Percentiles rank a stretch among this genome's conserved stretches.
Conservation (phyloP, 37 sponge, comb jelly and placozoan genomes). For the Halichondria panicea region DNA sequence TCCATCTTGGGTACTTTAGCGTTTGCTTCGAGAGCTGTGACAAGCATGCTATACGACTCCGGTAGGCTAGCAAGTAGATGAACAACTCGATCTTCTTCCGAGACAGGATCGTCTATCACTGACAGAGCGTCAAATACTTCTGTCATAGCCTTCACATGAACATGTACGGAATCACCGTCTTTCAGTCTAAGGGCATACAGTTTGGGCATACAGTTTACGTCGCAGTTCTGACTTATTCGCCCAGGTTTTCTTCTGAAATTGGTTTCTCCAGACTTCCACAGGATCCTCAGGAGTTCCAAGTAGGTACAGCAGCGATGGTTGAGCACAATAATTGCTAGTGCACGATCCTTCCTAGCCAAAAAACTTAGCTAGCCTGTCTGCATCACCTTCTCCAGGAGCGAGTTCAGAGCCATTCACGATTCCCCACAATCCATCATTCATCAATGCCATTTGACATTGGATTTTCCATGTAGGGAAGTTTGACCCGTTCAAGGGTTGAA, state of each 20-base stretch:
- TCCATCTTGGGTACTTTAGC: conserved; percentile 57
- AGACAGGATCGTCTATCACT: conserved; percentile 32
- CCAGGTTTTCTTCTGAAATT: conserved; percentile 64
- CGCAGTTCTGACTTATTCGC: conserved; percentile 43
- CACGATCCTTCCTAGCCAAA: conserved; percentile 28
- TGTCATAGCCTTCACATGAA: conserved; percentile 31
- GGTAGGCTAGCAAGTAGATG: conserved; percentile 51
- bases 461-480: conserved; percentile 19
- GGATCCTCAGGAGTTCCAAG: conserved; percentile 44
- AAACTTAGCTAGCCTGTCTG: conserved; percentile 32
- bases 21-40: conserved; percentile 54
- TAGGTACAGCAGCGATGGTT: conserved; percentile 56
- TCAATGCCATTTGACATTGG: conserved; percentile 6
- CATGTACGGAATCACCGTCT: conserved; percentile 49
- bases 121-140: conserved; percentile 47
- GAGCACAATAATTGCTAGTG: conserved; percentile 46
- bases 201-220: conserved; percentile 34
- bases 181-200: conserved; percentile 41
- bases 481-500: conserved; percentile 8
- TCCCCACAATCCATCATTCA: conserved; percentile 6
- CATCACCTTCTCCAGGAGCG: not conserved
- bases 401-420: conserved; percentile 19
- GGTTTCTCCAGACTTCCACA: conserved; percentile 39
- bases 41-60: conserved; percentile 46
- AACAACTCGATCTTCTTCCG: conserved; percentile 52